phyloP scores from a whole-genome alignment of 2,113 vertebrate genomes.

The Phasianus colchicus region DNA sequence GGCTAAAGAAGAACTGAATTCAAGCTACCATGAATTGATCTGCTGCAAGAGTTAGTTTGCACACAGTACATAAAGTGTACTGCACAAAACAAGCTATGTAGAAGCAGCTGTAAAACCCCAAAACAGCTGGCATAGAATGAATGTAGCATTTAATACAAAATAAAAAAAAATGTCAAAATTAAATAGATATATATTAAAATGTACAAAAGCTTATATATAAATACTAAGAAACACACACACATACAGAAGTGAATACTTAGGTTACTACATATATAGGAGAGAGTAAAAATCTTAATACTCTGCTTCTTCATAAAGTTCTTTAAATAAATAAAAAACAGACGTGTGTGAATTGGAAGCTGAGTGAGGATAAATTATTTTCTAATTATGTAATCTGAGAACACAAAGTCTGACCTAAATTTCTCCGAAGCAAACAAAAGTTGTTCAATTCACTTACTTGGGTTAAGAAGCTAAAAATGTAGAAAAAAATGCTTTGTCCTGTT shows the following conservation, averaged over 20 bases:
- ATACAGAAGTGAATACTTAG: neutral
- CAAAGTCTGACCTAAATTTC: neutral
- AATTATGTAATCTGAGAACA: slow-evolving; percentile 19
- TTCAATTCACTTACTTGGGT: neutral
- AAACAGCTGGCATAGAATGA: neutral
- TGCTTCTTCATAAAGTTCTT: neutral
- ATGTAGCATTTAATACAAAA: neutral
- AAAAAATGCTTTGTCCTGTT: neutral
- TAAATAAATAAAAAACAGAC: slow-evolving; percentile 12
- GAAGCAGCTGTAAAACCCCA: neutral
- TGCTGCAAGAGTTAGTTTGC: neutral
- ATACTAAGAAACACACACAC: neutral
- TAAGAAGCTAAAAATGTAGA: neutral
- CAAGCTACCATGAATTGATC: neutral
- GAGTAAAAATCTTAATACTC: neutral
- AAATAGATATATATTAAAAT: neutral
- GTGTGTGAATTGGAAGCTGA: neutral
- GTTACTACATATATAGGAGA: neutral
- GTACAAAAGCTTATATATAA: neutral
- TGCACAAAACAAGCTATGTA: neutral
- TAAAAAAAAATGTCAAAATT: neutral
- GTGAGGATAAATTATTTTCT: neutral
- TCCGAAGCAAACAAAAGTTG: neutral
- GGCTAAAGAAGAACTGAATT: neutral
- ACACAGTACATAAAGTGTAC: neutral